Evolutionary conservation across 2,113 vertebrate species (phyloP), one percentile per base, ranked within the genome.

Genomic region (Cochlearius cochlearius): DNA sequence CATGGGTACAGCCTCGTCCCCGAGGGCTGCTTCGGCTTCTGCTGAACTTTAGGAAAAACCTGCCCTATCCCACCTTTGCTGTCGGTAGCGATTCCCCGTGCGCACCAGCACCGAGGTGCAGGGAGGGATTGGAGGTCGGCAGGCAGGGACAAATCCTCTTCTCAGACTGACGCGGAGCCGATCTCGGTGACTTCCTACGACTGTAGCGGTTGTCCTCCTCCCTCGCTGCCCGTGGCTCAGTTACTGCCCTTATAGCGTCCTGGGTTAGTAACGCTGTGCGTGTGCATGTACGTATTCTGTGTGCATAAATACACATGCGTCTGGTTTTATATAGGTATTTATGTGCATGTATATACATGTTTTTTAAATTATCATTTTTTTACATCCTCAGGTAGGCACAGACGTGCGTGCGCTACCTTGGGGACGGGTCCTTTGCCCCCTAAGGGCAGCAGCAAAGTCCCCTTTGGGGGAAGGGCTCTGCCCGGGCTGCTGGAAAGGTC

Each of bases 311-410:
- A 32, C 12, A 22, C 38, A 12, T 5, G 39, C 2, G 1, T 6
- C 10, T 7, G 3, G 7, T 30, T 76, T 60, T 22, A 41, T 59
- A 23, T 0, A 26, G 26, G 11, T 52, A 41, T 27, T 79, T 58
- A 11, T 27, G 14, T 32, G 7, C 34, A 1, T 68, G 4, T 39
- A 10, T 20, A 6, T 1, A 1, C 12, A 11, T 18, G 3, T 2
- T 8, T 22, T 81, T 56, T 45, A 20, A 62, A 55, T 49, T 11
- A 7, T 10, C 3, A 0, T 17, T 45, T 88, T 63, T 66, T 47
- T 39, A 49, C 0, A 1, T 55, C n/a, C 78, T n/a, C n/a, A 55
- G 10, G 7, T 69, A 45, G 26, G 36, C 53, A 66, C 15, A 39
- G 27, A 14, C 30, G 4, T 18, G 12, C 23, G 21, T 18, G 34